Percentiles rank a stretch among this genome's conserved stretches.
These are phyloP conservation scores for Belonocnema kinseyi DNA, from an alignment of 1,140 invertebrate species.

Conservation along the genomic window DNA sequence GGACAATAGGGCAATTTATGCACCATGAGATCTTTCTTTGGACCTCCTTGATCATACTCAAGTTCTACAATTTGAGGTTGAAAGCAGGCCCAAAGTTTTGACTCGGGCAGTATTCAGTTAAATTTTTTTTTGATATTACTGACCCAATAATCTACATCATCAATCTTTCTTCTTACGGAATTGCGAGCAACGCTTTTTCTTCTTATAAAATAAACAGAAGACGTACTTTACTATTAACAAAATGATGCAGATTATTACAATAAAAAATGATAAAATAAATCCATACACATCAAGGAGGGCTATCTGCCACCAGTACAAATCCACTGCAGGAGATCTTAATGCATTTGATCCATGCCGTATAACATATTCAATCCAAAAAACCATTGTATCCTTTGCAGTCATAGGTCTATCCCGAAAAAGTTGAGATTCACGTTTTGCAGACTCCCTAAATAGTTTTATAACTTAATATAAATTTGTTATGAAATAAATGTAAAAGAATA, in stretches of 20 bases:
- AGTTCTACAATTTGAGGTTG: no score
- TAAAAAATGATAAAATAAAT: conserved; percentile 37
- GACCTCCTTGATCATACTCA: no score
- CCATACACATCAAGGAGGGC: conserved; percentile 62
- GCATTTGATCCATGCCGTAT: conserved; percentile 70
- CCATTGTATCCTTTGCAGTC: conserved; percentile 74
- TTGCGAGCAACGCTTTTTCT: not conserved
- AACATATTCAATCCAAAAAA: conserved; percentile 78
- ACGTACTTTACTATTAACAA: not conserved
- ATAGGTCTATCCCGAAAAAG: conserved; percentile 70
- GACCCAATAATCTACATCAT: not conserved
- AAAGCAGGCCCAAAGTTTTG: no score
- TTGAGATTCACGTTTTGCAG: conserved; percentile 41
- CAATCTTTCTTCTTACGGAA: not conserved
- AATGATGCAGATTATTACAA: not conserved
- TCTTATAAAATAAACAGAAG: not conserved
- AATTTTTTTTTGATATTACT: no score
- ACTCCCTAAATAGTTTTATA: conserved; percentile 38
- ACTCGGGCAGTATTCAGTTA: no score
- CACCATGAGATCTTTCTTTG: no score
- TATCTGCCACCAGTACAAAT: conserved; percentile 58
- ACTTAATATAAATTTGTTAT: not conserved
- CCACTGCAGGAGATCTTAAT: conserved; percentile 52
- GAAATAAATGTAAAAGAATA: no score
- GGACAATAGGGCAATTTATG: no score